Base-by-base conservation (phyloP, 2,797 vertebrate genomes). In the Mergus octosetaceus region DNA sequence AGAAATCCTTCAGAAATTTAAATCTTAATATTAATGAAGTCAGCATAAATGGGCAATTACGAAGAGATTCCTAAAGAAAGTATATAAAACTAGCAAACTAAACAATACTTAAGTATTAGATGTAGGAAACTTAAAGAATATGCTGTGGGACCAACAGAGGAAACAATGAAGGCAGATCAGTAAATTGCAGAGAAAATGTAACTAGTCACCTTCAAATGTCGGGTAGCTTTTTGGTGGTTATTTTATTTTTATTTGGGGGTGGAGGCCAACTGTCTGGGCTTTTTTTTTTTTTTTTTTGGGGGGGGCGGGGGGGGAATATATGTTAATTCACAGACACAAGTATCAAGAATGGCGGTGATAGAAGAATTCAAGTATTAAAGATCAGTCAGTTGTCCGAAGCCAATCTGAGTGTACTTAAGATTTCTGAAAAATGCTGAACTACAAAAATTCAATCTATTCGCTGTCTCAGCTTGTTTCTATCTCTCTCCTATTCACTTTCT, bases 261-360 rank as follows among this genome's bases (percentile, higher is more conserved):
- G 6, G 9, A 9, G 9, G 24, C 13, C 30, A 12, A 76, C 17
- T 39, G 51, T 5, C 16, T 65, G 5, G 5, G 27, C 16, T 65
- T 76, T 43, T 80, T n/a, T 47, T n/a, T 36, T n/a, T 34, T 27
- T 58, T 24, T 49, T 47, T 17, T 17, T 39, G 2, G 41, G 41
- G 39, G 14, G 41, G 14, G 39, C 6, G 39, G 39, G 13, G 41
- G 41, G 41, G 3, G 4, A 7, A 43, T 18, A 43, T 43, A 43
- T 43, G 9, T 77, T 61, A 78, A 78, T 45, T 57, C 53, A 72
- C 28, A 90, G 58, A 62, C 12, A 62, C 12, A 77, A 34, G 11
- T n/a, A 32, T 7, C 36, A 72, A 22, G 0, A 58, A 43, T 3
- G 14, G n/a, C 62, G 83, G n/a, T 8, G 32, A 84, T 0, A 61